Evolutionary conservation across 2,888 invertebrate genomes (phyloP), one percentile per base, ranked within the genome.

Genomic region (Neocrepidodera transversa): DNA sequence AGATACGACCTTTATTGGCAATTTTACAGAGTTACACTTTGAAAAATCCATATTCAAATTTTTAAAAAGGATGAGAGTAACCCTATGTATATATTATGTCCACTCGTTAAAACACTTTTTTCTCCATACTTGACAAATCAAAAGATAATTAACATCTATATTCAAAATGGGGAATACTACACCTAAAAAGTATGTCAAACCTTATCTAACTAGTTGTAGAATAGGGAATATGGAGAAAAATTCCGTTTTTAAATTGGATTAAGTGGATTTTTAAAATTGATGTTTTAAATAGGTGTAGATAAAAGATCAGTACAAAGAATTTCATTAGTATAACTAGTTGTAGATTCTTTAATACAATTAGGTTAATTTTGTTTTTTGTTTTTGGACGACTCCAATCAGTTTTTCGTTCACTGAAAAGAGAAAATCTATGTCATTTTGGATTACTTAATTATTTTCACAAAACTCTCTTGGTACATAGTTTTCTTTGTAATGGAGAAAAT

Each of bases 291-390:
- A 43, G 54, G 51, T 52, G 60, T 60, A 66, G 64, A 66, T 58
- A 65, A 67, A 64, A 64, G 66, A 61, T 65, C 64, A 63, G 60
- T 66, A 68, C 61, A 66, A 66, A 68, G 57, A 53, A 58, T 60
- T 62, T 54, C 48, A 61, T 42, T 63, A 59, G 47, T 53, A 43
- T 45, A 45, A 55, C 51, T 58, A 54, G 50, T 48, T 58, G 58
- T 59, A 57, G 53, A 57, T 51, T 62, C 51, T 65, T 54, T 59
- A 53, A 62, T 57, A 58, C 42, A 58, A 55, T 56, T 59, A 56
- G 52, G 62, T 55, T 58, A 56, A 58, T 51, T 53, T 47, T 59
- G 28, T 65, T 63, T 57, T 49, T 60, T 28, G n/a, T n/a, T n/a
- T 63, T 63, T 58, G 64, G 64, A 66, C 54, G 66, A 64, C 57